Evolutionary conservation across 1,140 invertebrate genomes (phyloP).

Genomic region (Penaeus vannamei): DNA sequence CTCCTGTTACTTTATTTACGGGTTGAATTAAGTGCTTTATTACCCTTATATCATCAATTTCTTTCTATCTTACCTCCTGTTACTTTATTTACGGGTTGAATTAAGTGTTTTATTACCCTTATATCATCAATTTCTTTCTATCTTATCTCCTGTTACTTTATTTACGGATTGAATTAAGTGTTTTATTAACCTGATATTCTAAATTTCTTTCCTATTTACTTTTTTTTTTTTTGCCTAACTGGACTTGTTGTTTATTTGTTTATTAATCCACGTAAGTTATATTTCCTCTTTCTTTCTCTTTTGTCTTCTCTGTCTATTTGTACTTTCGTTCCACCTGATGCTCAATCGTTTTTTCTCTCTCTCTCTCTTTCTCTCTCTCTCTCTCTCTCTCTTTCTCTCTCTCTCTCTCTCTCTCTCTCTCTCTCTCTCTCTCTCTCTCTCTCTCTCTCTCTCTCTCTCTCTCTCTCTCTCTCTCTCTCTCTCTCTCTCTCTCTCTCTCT

Average conservation of each 20-base stretch:
- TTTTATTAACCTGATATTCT: no score
- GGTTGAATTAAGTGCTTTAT: no score
- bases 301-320: no score
- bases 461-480: background rate
- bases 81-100: no score
- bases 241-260: background rate
- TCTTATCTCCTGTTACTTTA: no score
- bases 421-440: conserved; percentile 41
- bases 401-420: conserved; percentile 9
- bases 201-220: background rate
- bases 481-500: conserved; percentile 2
- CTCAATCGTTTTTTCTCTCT: background rate
- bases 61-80: no score
- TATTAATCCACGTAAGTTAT: background rate
- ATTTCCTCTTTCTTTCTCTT: background rate
- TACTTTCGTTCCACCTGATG: background rate
- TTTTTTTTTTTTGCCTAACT: background rate
- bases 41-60: no score
- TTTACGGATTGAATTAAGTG: no score
- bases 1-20: no score
- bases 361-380: background rate
- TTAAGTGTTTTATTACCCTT: no score
- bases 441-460: conserved; percentile 33
- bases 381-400: background rate
- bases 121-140: no score